Percentiles rank a stretch among this genome's conserved stretches.
Conservation (phyloP, 1,140 invertebrate species). For the Nephila pilipes region DNA sequence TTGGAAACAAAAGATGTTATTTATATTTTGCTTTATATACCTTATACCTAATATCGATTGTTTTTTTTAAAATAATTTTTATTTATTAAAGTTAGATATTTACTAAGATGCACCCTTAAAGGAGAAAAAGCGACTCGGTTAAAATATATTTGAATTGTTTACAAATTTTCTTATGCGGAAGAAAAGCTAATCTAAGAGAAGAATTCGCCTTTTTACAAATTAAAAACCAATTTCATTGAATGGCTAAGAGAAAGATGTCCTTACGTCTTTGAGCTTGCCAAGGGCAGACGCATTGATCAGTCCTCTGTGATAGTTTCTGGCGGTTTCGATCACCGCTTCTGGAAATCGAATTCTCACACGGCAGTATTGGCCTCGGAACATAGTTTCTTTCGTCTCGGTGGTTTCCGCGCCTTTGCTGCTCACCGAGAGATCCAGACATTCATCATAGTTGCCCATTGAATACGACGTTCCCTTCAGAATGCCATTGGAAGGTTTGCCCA, state of each 20-base stretch:
- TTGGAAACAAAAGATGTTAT: too few relatives aligned
- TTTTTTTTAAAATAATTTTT: too few relatives aligned
- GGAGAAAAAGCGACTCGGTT: too few relatives aligned
- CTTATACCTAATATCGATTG: too few relatives aligned
- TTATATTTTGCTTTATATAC: too few relatives aligned
- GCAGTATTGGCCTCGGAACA: constrained; percentile 70
- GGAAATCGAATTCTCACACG: constrained; percentile 26
- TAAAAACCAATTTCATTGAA: too few relatives aligned
- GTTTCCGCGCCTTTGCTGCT: constrained; percentile 56
- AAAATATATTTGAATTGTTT: too few relatives aligned
- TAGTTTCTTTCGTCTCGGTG: background rate
- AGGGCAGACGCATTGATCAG: constrained; percentile 58
- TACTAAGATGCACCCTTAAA: too few relatives aligned
- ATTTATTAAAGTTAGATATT: too few relatives aligned
- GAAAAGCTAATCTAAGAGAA: too few relatives aligned
- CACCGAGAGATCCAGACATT: constrained; percentile 50
- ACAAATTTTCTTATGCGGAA: too few relatives aligned
- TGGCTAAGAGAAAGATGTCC: background rate
- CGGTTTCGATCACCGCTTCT: constrained; percentile 39
- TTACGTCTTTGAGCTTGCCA: constrained; percentile 69
- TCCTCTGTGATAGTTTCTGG: constrained; percentile 40
- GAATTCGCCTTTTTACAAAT: too few relatives aligned
- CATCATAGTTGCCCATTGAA: constrained; percentile 66
- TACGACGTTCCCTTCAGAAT: constrained; percentile 58
- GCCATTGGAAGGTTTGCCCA: constrained; percentile 63